Conservation (phyloP, 2,888 invertebrate genomes). For the Pristionchus entomophagus region DNA sequence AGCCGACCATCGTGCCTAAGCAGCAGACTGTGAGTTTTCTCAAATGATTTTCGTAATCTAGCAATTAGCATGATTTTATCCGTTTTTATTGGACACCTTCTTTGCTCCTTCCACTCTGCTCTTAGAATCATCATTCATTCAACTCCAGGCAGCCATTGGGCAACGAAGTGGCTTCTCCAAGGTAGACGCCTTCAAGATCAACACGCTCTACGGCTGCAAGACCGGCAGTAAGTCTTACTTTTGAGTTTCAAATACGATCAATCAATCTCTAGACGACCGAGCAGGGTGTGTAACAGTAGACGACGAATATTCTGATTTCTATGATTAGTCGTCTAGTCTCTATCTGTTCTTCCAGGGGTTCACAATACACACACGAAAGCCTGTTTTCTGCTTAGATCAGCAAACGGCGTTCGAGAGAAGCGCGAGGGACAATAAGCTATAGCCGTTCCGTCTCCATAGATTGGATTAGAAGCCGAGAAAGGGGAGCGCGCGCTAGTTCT, state of each 20-base stretch:
- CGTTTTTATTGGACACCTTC: too few species aligned
- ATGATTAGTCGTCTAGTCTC: background rate
- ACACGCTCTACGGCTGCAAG: constrained; percentile 72
- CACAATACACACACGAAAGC: constrained; percentile 44
- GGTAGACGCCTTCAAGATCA: constrained; percentile 73
- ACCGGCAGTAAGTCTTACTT: constrained; percentile 55
- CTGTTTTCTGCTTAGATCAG: constrained; percentile 4
- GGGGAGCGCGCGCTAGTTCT: constrained; percentile 24
- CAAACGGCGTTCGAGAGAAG: background rate
- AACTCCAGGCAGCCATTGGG: constrained; percentile 70
- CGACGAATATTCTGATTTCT: background rate
- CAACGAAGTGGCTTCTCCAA: constrained; percentile 73
- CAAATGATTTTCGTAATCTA: background rate
- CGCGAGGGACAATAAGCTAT: constrained; percentile 7
- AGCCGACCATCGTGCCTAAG: constrained; percentile 74
- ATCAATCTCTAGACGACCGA: too few species aligned
- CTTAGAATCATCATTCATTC: too few species aligned
- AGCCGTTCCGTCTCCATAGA: background rate
- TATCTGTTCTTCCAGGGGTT: background rate
- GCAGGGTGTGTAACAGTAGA: too few species aligned
- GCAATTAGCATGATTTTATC: background rate
- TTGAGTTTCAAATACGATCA: too few species aligned
- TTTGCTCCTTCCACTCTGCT: too few species aligned
- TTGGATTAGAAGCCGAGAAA: background rate
- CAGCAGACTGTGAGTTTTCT: constrained; percentile 47